These are phyloP conservation scores for Pachliopta kotzebuea DNA, from an alignment of 2,888 invertebrate species.

Conservation along the genomic window DNA sequence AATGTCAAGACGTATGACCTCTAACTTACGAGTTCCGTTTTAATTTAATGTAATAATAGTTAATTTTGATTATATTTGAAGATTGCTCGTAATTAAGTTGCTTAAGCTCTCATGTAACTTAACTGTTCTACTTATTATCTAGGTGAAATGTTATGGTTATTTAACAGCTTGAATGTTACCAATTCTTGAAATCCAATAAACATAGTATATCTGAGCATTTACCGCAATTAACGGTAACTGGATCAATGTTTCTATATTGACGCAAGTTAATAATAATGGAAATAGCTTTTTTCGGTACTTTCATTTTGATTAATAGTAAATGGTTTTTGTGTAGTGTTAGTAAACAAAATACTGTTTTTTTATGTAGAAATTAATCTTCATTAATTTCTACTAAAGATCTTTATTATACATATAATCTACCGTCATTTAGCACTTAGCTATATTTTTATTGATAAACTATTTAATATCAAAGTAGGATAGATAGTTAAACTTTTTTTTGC, in stretches of 20 bases:
- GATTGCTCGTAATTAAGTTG: constrained; percentile 4
- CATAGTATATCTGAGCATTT: not conserved
- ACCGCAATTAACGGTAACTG: not conserved
- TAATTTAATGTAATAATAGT: constrained; percentile 34
- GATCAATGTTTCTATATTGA: not conserved
- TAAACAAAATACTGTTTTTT: too few species aligned
- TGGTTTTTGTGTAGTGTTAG: too few species aligned
- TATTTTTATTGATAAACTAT: too few species aligned
- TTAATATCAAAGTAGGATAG: too few species aligned
- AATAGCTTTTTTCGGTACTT: too few species aligned
- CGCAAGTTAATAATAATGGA: too few species aligned
- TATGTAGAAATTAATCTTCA: too few species aligned
- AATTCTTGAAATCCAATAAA: not conserved
- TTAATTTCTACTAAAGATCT: too few species aligned
- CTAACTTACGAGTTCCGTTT: constrained; percentile 50
- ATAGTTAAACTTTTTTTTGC: too few species aligned
- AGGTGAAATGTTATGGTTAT: constrained; percentile 57
- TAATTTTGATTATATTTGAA: not conserved
- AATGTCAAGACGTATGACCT: constrained; percentile 73
- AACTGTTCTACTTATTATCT: constrained; percentile 50
- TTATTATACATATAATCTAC: too few species aligned
- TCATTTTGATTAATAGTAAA: too few species aligned
- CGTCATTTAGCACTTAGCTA: too few species aligned
- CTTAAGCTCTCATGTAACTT: constrained; percentile 28
- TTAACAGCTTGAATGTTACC: constrained; percentile 4